Conservation (phyloP, 1,140 invertebrate species). For the Drosophila eugracilis region DNA sequence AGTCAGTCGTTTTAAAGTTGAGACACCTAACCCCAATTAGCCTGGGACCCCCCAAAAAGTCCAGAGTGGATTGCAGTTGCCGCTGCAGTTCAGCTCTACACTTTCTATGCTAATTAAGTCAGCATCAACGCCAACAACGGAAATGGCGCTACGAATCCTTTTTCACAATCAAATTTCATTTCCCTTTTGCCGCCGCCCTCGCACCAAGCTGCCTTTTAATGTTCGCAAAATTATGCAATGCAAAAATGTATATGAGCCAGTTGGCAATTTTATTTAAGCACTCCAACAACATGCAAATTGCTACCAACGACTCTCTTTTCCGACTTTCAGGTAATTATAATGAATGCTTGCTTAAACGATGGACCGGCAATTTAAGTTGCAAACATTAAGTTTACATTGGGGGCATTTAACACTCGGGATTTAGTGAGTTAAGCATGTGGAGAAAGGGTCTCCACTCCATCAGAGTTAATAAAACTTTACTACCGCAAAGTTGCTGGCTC, state of each 20-base stretch:
- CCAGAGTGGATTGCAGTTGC: constrained; percentile 10
- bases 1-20: constrained; percentile 63
- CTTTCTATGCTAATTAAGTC: constrained; percentile 73
- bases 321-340: constrained; percentile 59
- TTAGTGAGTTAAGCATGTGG: constrained; percentile 24
- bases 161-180: constrained; percentile 76
- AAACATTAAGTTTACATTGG: constrained; percentile 28
- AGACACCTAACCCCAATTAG: constrained; percentile 72
- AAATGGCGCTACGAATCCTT: constrained; percentile 69
- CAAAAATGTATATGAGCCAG: constrained; percentile 61
- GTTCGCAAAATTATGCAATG: constrained; percentile 73
- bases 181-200: constrained; percentile 28
- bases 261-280: constrained; percentile 61
- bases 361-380: constrained; percentile 26
- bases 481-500: constrained; percentile 11
- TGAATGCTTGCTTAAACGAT: constrained; percentile 31
- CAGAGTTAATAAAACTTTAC: constrained; percentile 47
- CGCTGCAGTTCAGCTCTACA: constrained; percentile 14
- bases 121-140: constrained; percentile 63
- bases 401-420: constrained; percentile 39
- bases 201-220: constrained; percentile 53
- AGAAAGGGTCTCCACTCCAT: background rate
- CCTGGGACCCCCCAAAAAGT: background rate
- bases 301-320: background rate
- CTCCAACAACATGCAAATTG: constrained; percentile 62